Conservation (phyloP, 1,140 invertebrate genomes). For the Proctacanthus coquilletti region DNA sequence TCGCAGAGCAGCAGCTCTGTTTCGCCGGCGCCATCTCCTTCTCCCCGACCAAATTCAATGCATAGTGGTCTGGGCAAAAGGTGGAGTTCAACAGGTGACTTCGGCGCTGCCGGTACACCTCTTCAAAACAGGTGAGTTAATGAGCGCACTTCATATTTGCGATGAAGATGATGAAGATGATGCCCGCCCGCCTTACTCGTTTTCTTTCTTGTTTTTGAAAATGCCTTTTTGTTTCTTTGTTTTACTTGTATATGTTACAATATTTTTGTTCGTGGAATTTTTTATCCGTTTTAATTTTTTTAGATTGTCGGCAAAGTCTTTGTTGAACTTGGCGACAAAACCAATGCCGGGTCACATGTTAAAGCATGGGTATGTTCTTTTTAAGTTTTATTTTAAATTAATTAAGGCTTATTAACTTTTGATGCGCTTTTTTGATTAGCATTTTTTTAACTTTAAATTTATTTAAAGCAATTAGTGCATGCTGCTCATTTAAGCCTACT, state of each 20-base stretch:
- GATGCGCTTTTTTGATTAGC: slow-evolving; percentile 4
- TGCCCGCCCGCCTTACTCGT: too few species aligned
- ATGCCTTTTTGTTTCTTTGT: slow-evolving; percentile 12
- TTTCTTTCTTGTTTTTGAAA: slow-evolving; percentile 8
- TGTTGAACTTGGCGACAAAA: slow-evolving; percentile 44
- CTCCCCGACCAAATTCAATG: slow-evolving; percentile 55
- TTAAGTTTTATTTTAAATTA: slow-evolving; percentile 12
- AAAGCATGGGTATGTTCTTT: slow-evolving; percentile 44
- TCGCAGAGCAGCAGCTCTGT: slow-evolving; percentile 68
- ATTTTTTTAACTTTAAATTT: slow-evolving; percentile 5
- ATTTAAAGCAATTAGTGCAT: too few species aligned
- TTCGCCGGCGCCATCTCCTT: slow-evolving; percentile 67
- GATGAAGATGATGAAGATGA: background rate
- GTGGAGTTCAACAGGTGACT: slow-evolving; percentile 73
- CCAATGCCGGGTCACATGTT: slow-evolving; percentile 35
- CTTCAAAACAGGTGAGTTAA: slow-evolving; percentile 4
- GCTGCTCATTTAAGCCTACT: too few species aligned
- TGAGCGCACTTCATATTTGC: too few species aligned
- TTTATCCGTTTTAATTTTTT: slow-evolving; percentile 30
- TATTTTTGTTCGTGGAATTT: slow-evolving; percentile 16
- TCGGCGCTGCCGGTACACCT: slow-evolving; percentile 26
- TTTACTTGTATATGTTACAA: slow-evolving; percentile 8
- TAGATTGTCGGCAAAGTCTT: slow-evolving; percentile 46
- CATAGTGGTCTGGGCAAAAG: slow-evolving; percentile 42
- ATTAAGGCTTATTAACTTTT: slow-evolving; percentile 6